Percentiles rank a stretch among this genome's conserved stretches.
Conservation (phyloP, 2,888 invertebrate species). For the Mythimna impura region DNA sequence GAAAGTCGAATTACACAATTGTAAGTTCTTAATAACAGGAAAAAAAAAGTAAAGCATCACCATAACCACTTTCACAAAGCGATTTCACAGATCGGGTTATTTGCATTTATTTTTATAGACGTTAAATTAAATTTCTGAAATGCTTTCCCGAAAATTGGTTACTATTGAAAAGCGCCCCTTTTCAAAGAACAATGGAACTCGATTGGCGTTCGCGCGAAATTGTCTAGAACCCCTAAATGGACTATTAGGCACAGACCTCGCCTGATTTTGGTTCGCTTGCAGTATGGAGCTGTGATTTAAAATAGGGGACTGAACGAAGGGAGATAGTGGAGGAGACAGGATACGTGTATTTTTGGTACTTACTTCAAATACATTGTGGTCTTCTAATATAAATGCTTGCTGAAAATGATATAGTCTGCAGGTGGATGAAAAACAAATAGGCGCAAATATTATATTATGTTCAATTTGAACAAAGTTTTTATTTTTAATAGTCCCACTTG, state of each 20-base stretch:
- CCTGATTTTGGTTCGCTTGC: conserved; percentile 67
- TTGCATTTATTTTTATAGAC: conserved; percentile 36
- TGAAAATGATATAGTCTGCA: neutral
- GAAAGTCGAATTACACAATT: neutral
- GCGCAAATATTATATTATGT: too few species aligned
- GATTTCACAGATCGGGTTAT: conserved; percentile 18
- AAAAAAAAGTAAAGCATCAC: neutral
- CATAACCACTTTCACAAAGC: conserved; percentile 1
- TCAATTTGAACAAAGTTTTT: neutral
- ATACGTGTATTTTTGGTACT: conserved; percentile 28
- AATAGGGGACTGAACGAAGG: conserved; percentile 58
- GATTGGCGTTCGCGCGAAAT: conserved; percentile 76
- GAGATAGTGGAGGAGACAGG: conserved; percentile 63
- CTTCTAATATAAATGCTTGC: neutral
- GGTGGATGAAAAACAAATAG: neutral
- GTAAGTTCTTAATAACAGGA: neutral
- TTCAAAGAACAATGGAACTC: conserved; percentile 72
- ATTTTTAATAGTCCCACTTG: neutral
- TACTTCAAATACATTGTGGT: neutral
- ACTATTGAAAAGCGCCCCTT: conserved; percentile 55
- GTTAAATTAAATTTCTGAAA: conserved; percentile 52
- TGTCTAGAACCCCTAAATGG: conserved; percentile 76
- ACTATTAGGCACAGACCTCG: conserved; percentile 78
- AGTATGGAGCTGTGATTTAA: conserved; percentile 72
- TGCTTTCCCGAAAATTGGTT: conserved; percentile 38